Conservation (phyloP, 2,797 vertebrate genomes). For the Hozukius guyotensis region DNA sequence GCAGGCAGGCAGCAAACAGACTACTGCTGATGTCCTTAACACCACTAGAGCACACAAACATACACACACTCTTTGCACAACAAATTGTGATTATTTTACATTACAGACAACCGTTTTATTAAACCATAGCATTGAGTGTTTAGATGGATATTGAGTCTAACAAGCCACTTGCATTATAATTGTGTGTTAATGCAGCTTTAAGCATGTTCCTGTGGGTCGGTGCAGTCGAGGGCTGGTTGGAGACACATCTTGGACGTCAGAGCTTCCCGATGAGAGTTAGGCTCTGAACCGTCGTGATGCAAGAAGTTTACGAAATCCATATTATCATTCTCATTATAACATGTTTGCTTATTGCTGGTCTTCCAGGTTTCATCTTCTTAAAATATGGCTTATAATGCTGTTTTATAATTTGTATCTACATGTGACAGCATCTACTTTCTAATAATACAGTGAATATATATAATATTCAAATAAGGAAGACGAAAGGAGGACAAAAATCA, state of each 20-base stretch:
- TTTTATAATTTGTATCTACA: neutral
- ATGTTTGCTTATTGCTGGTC: neutral
- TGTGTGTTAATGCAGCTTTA: neutral
- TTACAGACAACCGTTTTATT: conserved; percentile 7
- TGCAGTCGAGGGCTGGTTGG: neutral
- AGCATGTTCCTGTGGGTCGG: neutral
- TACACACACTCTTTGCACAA: neutral
- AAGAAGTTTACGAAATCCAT: neutral
- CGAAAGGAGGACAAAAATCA: neutral
- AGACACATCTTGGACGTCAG: neutral
- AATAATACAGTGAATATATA: neutral
- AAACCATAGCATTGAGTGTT: neutral
- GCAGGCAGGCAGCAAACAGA: conserved; percentile 47
- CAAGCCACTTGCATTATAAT: neutral
- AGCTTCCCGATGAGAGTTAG: neutral
- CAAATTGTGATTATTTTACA: conserved; percentile 16
- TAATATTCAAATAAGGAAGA: neutral
- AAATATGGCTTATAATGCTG: neutral
- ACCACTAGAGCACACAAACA: conserved; percentile 4
- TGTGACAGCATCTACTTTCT: neutral
- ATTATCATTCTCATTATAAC: neutral
- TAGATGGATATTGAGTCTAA: neutral
- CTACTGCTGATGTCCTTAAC: conserved; percentile 29
- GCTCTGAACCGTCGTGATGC: neutral
- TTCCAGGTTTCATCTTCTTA: neutral